A percentile compares a stretch with the other conserved stretches of the same genome.
Conservation (phyloP, 2,113 vertebrate species). For the Furnarius figulus region DNA sequence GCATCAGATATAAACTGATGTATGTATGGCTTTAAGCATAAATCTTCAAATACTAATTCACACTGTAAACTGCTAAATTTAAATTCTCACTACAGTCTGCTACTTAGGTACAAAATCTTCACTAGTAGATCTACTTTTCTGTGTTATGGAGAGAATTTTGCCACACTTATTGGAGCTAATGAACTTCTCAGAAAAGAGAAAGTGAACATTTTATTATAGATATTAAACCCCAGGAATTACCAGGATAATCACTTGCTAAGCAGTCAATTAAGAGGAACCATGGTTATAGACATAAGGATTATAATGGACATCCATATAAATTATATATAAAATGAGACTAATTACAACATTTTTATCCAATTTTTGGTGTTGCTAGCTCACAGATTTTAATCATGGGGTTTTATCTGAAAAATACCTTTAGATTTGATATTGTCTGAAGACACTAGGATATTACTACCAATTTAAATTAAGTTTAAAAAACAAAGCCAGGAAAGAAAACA, state of each 20-base stretch:
- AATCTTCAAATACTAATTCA: slow-evolving; percentile 31
- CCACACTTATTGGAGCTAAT: neutral
- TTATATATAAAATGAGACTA: neutral
- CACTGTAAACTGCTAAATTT: neutral
- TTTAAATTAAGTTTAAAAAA: neutral
- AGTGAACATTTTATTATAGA: slow-evolving; percentile 9
- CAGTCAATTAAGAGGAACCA: neutral
- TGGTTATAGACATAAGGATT: neutral
- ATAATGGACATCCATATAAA: neutral
- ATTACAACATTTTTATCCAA: neutral
- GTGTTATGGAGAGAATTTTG: neutral
- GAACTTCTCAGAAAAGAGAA: neutral
- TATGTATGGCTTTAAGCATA: neutral
- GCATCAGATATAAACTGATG: slow-evolving; percentile 1
- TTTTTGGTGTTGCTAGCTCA: neutral
- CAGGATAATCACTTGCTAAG: neutral
- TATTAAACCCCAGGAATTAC: neutral
- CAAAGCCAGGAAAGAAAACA: neutral
- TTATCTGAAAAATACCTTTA: neutral
- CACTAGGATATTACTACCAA: neutral
- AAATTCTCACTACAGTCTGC: neutral
- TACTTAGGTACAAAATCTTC: neutral
- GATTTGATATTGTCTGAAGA: neutral
- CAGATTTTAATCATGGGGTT: neutral
- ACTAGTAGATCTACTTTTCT: neutral